Base-by-base conservation (phyloP, 2,113 vertebrate genomes). In the Callopanchax toddi region DNA sequence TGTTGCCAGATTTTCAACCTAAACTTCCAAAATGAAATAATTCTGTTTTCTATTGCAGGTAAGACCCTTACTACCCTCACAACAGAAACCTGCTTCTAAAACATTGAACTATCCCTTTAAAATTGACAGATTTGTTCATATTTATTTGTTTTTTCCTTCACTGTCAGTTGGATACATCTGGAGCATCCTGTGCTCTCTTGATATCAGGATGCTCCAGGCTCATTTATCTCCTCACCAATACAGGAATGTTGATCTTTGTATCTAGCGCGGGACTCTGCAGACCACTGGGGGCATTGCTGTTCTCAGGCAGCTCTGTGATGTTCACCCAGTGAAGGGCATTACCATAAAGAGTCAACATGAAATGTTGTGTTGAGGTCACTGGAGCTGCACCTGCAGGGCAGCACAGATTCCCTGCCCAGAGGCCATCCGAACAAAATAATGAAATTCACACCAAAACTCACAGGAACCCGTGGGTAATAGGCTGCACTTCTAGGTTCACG, bases 291-390 rank as follows among this genome's bases (percentile, higher is more conserved):
- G 25, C 18, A 43, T 6, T 60, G 64, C 17, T 40, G 39, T 64
- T 52, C 42, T 56, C 48, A 60, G 57, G 60, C 52, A 68, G 51
- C 34, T 48, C n/a, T 65, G 37, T 60, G 20, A 50, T 74, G 54
- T 67, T 69, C 75, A 69, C 53, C 56, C 56, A 42, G 21, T 67
- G 50, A 42, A 23, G 16, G 16, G 52, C 36, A 66, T 81, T 80
- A 75, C 11, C 26, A 80, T 79, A 55, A 73, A 65, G 20, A 72
- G 45, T 49, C 34, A 48, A 70, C 39, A 56, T 39, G 18, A 57
- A 37, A 65, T 53, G 52, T 44, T 67, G 44, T 68, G 71, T 50
- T 54, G 45, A 76, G 79, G 74, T 81, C 84, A 74, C n/a, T 18
- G 23, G 40, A 65, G 67, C 29, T 23, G 48, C 39, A 78, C 60